These are phyloP conservation scores for Thinocorus orbignyianus DNA, from an alignment of 2,113 vertebrate species.

Conservation along the genomic window DNA sequence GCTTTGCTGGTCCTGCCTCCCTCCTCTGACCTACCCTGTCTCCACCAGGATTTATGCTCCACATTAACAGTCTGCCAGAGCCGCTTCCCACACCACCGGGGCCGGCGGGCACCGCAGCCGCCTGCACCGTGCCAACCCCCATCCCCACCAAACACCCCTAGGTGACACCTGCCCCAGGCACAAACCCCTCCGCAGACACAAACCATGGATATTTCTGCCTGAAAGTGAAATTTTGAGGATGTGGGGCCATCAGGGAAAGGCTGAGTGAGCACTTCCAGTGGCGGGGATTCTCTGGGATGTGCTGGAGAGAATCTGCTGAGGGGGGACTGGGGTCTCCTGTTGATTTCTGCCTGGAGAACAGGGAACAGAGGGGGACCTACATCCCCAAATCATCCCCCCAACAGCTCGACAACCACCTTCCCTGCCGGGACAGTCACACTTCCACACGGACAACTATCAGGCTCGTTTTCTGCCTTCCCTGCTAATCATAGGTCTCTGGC, in stretches of 20 bases:
- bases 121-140: not conserved
- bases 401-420: accelerated
- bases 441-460: accelerated
- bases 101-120: not conserved
- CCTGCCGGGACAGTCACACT: accelerated
- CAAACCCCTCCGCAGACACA: not conserved
- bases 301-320: not conserved
- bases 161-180: not conserved
- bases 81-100: not conserved
- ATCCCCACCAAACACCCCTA: accelerated
- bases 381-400: accelerated
- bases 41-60: constrained; percentile 71
- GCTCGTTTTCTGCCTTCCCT: not conserved
- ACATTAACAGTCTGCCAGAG: constrained; percentile 19
- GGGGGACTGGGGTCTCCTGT: not conserved
- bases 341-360: not conserved
- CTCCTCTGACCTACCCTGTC: constrained; percentile 80
- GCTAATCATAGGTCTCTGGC: not conserved
- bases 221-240: not conserved
- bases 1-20: constrained; percentile 78
- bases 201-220: accelerated
- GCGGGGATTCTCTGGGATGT: accelerated
- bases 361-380: not conserved
- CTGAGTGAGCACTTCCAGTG: not conserved
- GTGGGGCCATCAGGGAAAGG: accelerated